Evolutionary conservation across 2,797 vertebrate genomes (phyloP), one percentile per base, ranked within the genome.

Genomic region (Peromyscus melanophrys): DNA sequence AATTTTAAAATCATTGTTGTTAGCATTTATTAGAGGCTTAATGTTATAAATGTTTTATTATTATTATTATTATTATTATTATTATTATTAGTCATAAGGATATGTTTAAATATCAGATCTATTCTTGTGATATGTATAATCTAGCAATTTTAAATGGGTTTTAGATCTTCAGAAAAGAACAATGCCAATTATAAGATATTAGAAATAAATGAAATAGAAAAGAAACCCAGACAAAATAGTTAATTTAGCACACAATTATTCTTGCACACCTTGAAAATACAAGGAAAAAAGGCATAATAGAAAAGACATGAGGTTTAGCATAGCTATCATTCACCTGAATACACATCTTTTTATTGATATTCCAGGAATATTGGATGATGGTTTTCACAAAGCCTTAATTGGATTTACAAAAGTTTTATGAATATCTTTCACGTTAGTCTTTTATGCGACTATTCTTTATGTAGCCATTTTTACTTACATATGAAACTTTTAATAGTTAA

Each of bases 401-500:
- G 81, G 9, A 1, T 27, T 95, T 90, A 43, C 31, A 80, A 86
- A 90, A 87, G 6, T 16, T n/a, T 69, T 19, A 61, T 91, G 43
- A 71, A 73, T 81, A 81, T 37, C 71, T 46, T 93, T 95, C 90
- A 81, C 40, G 9, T n/a, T 46, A 71, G 29, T 34, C 37, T 89
- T 76, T 76, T 55, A 21, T 34, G 59, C 86, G 34, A 80, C 73
- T 89, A 85, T 31, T 82, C 55, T 93, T 95, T 89, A 63, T 31
- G 61, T 61, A 78, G 23, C 27, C 9, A 46, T 80, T 55, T 90
- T 37, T 73, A 86, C 25, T 94, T 46, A 13, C 55, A 87, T 23
- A 31, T 69, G 86, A 91, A 96, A 97, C 31, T 11, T 86, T 86
- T 91, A 95, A 90, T 73, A 91, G 69, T 27, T 57, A 91, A 90